Percentiles rank a stretch among this genome's conserved stretches.
Evolutionary conservation across 2,113 vertebrate species (phyloP).

Genomic region (Calonectris borealis): DNA sequence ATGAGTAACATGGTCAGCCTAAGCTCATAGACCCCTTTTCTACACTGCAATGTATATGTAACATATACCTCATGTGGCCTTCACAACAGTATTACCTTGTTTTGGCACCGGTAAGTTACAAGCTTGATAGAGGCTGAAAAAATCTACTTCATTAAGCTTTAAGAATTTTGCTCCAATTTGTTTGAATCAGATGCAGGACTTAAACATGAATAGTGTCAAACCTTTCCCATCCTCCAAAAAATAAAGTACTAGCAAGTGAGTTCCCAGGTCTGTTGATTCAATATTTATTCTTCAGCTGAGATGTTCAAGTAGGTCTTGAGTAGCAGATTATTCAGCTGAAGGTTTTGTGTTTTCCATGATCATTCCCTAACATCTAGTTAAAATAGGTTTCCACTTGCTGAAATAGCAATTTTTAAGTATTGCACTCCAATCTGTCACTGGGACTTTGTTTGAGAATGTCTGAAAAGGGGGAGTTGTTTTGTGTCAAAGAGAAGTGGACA

Average conservation of each 20-base stretch:
- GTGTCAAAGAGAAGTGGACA: slow-evolving; percentile 28
- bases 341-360: neutral
- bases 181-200: neutral
- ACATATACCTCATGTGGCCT: neutral
- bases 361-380: neutral
- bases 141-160: neutral
- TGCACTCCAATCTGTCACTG: slow-evolving; percentile 25
- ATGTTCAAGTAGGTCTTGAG: neutral
- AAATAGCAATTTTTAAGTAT: slow-evolving; percentile 4
- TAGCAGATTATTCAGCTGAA: neutral
- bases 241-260: neutral
- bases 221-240: neutral
- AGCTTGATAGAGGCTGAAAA: neutral
- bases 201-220: neutral
- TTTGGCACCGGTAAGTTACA: neutral
- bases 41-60: neutral
- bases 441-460: slow-evolving; percentile 20
- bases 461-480: slow-evolving; percentile 52
- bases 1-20: neutral
- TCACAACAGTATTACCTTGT: neutral
- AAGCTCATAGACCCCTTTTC: neutral
- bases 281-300: neutral
- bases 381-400: slow-evolving; percentile 18
- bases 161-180: neutral
- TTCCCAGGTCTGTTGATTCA: neutral